These are phyloP conservation scores for Heliothis subflexa DNA, from an alignment of 1,140 invertebrate species.

Conservation along the genomic window DNA sequence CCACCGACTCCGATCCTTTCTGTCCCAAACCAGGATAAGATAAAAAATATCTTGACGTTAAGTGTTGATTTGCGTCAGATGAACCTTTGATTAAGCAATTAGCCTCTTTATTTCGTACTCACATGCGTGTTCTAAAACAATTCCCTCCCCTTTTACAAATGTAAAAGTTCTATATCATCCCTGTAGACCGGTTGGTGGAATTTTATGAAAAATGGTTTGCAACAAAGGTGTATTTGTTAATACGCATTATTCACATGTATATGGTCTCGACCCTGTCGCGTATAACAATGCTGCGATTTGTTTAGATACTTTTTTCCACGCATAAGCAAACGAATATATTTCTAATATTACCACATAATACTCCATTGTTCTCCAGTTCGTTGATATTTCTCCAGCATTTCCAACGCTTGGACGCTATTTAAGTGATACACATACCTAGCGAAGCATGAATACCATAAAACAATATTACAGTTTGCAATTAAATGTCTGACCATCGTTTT, in stretches of 20 bases:
- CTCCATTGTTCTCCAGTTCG: slow-evolving; percentile 82
- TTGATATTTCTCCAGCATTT: slow-evolving; percentile 81
- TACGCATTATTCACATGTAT: slow-evolving; percentile 55
- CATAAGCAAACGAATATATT: slow-evolving; percentile 84
- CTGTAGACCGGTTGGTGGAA: slow-evolving; percentile 1
- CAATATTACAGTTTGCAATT: slow-evolving; percentile 67
- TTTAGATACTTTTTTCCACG: slow-evolving; percentile 84
- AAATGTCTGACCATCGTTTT: slow-evolving; percentile 46
- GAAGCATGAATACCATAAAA: slow-evolving; percentile 70
- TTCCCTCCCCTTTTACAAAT: not conserved
- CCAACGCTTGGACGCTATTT: slow-evolving; percentile 74
- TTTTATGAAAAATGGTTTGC: slow-evolving; percentile 32
- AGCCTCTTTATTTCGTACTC: slow-evolving; percentile 1
- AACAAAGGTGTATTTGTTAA: slow-evolving; percentile 52
- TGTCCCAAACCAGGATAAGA: slow-evolving; percentile 81
- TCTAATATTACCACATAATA: slow-evolving; percentile 86
- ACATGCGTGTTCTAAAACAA: not conserved
- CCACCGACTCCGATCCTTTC: slow-evolving; percentile 74
- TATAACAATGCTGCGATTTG: slow-evolving; percentile 84
- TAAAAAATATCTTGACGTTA: slow-evolving; percentile 81
- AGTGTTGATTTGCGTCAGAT: slow-evolving; percentile 58
- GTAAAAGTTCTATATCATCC: slow-evolving; percentile 19
- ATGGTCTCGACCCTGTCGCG: slow-evolving; percentile 67
- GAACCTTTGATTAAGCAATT: slow-evolving; percentile 50
- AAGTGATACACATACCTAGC: slow-evolving; percentile 76